Base-by-base conservation (phyloP, 2,113 vertebrate species). In the Salminus brasiliensis region DNA sequence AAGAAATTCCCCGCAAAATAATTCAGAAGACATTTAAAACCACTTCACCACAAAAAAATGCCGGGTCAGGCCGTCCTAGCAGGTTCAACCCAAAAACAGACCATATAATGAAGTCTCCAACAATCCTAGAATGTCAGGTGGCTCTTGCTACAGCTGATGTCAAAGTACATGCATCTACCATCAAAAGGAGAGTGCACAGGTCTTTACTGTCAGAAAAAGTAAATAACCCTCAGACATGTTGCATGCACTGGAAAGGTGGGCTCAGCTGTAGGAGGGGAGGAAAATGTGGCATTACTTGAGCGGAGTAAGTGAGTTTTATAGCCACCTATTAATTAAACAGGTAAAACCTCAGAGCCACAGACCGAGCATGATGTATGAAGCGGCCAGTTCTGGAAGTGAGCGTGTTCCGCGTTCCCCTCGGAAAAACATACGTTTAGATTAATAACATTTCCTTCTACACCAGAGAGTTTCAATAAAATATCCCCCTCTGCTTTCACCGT, bases 391-490 rank as follows among this genome's bases (percentile, higher is more conserved):
- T 15, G 23, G 57, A 77, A 75, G 15, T 30, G 63, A 43, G 11
- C 45, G 21, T 59, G 15, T 32, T 29, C 3, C 27, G 29, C 29
- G 15, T n/a, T 9, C 1, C 0, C 23, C 52, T 47, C 21, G 49
- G 29, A 67, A 71, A 70, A 27, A 18, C 12, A 27, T 30, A 47
- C 13, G 27, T 53, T 83, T 30, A 76, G 53, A 80, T 71, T 25
- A 67, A 71, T 55, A 71, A 39, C 65, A 41, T 5, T 34, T 52
- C 53, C 73, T 29, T 41, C 21, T 76, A 75, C 72, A 27, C 49
- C 67, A 45, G 70, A 77, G 72, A 81, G 80, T 36, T 47, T 27
- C 5, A 29, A 57, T n/a, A n/a, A n/a, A n/a, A n/a, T n/a, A n/a
- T n/a, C n/a, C n/a, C n/a, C n/a, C n/a, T n/a, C n/a, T n/a, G 74